phyloP scores from a whole-genome alignment of 2,888 invertebrate genomes.

The Drosophila falleni region DNA sequence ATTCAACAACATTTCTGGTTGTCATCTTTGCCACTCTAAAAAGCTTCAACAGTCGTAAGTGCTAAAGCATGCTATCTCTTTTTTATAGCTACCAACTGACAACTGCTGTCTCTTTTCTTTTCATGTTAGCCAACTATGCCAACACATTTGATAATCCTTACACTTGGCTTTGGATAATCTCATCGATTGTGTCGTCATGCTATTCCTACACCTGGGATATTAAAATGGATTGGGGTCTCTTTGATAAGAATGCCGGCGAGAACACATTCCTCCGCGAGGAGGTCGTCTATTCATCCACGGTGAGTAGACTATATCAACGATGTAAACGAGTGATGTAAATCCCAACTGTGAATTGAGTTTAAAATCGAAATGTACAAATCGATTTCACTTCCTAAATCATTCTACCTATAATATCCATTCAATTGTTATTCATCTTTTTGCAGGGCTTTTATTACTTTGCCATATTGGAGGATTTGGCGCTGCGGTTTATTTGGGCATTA shows the following conservation, averaged over 20 bases:
- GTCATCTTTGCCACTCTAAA: constrained; percentile 93
- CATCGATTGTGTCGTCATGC: constrained; percentile 94
- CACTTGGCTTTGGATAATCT: constrained; percentile 95
- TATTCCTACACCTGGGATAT: constrained; percentile 99
- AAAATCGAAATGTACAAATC: too few species aligned
- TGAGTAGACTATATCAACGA: constrained; percentile 86
- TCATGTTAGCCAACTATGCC: constrained; percentile 86
- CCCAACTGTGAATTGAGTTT: too few species aligned
- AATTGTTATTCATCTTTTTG: constrained; percentile 66
- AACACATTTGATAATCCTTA: constrained; percentile 92
- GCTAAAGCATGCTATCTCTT: background rate
- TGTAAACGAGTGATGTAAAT: background rate
- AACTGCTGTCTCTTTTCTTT: constrained; percentile 1
- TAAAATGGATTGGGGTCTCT: constrained; percentile 99
- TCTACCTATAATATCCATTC: background rate
- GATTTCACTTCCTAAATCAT: too few species aligned
- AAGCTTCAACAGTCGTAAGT: constrained; percentile 88
- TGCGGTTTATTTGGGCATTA: constrained; percentile 97
- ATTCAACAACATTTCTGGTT: constrained; percentile 98
- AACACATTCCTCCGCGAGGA: constrained; percentile 97
- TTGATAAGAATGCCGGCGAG: constrained; percentile 96
- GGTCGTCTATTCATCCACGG: constrained; percentile 96
- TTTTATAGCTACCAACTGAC: background rate
- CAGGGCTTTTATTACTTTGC: constrained; percentile 96
- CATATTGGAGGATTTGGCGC: constrained; percentile 96